phyloP scores from a whole-genome alignment of 2,113 vertebrate genomes.

The Candoia aspera region DNA sequence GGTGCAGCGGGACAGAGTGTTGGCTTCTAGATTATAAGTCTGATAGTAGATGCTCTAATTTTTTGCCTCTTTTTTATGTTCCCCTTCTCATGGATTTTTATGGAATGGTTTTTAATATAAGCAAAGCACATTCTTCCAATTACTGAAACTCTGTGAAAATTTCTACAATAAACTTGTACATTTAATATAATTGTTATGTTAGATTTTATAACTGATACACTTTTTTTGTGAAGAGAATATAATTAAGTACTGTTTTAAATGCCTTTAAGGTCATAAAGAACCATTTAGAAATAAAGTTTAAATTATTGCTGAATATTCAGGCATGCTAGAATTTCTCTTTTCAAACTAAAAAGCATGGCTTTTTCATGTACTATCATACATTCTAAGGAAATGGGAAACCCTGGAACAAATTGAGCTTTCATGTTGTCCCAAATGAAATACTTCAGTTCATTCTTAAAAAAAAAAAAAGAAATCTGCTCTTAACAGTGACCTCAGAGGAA shows the following conservation, averaged over 20 bases:
- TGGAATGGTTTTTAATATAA: background rate
- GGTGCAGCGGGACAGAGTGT: background rate
- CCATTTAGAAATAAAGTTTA: background rate
- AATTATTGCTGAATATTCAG: conserved; percentile 9
- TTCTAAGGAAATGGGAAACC: conserved; percentile 25
- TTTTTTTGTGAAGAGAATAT: background rate
- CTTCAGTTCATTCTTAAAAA: conserved; percentile 18
- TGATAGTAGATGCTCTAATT: background rate
- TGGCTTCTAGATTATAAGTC: background rate
- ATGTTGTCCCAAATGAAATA: background rate
- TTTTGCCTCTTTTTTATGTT: background rate
- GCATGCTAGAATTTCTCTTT: conserved; percentile 19
- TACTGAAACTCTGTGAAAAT: background rate
- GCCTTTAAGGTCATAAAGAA: background rate
- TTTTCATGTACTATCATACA: conserved; percentile 15
- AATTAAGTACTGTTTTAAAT: background rate
- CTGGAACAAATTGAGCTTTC: conserved; percentile 27
- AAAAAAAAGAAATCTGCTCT: background rate
- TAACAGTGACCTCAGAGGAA: conserved; percentile 21
- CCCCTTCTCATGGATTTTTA: background rate
- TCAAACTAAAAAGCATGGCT: background rate
- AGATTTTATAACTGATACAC: background rate
- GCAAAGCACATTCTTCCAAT: background rate
- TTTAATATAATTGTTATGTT: background rate
- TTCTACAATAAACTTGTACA: background rate